Base-by-base conservation (phyloP, 2,113 vertebrate genomes). In the Pyxicephalus adspersus region DNA sequence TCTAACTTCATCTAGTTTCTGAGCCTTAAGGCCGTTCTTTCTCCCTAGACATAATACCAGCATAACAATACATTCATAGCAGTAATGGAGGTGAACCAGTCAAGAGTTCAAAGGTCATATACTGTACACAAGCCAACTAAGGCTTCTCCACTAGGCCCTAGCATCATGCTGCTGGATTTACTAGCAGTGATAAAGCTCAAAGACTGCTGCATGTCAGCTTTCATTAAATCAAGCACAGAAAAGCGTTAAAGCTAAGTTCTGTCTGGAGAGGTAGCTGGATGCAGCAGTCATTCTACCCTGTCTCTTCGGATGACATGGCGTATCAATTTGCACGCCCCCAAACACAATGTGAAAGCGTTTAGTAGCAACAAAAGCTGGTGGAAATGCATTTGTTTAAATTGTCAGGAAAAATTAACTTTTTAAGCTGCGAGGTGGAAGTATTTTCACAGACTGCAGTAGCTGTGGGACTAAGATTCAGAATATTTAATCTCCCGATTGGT, bases 331-430 rank as follows among this genome's bases (percentile, higher is more conserved):
- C 22, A 66, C 63, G 18, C 80, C 67, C 80, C 60, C 38, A 82
- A 75, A 82, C 80, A 58, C 70, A 82, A 82, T 66, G 71, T 82
- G 71, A 82, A 82, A 66, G 71, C 70, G 29, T 75, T 82, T 75
- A 82, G 70, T 58, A 28, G 61, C 45, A 82, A 82, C n/a, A 70
- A 66, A 82, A 64, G 61, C 51, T 31, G 60, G 34, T 75, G 64
- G 70, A 82, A 75, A 66, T 58, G 63, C 31, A 75, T 81, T 81
- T 81, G 79, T 81, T 74, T 81, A 81, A 73, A 74, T 75, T 82
- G 80, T 82, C 80, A 82, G 34, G 51, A 57, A 82, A 82, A 82
- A 82, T 74, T 82, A 57, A 82, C 51, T 66, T 75, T 64, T 55
- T 26, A 55, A 38, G 26, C 58, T 25, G 28, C 45, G 54, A 45